Conservation (phyloP, 2,113 vertebrate genomes). For the Ploceus nigricollis region DNA sequence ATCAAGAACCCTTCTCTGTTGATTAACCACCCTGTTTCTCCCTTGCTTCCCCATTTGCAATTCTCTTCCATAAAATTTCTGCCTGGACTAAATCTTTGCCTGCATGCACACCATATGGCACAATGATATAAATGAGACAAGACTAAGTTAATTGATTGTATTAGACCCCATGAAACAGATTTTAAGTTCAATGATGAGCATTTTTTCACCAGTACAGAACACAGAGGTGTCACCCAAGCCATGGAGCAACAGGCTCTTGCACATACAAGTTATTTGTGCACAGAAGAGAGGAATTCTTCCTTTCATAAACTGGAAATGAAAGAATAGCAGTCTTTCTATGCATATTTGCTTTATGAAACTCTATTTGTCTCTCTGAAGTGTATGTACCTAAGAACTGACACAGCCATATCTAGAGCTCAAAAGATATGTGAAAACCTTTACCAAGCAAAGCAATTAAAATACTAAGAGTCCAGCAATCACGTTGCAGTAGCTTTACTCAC, state of each 20-base stretch:
- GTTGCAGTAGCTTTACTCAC: slow-evolving; percentile 21
- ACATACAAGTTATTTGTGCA: not conserved
- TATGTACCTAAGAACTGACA: not conserved
- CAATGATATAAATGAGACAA: not conserved
- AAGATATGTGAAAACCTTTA: slow-evolving; percentile 1
- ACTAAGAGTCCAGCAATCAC: not conserved
- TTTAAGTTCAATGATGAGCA: slow-evolving; percentile 58
- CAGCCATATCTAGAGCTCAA: not conserved
- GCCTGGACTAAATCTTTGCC: not conserved
- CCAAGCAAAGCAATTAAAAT: not conserved
- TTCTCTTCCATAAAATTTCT: not conserved
- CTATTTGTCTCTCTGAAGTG: not conserved
- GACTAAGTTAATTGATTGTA: slow-evolving; percentile 52
- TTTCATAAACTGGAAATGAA: not conserved
- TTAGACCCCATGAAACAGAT: slow-evolving; percentile 42
- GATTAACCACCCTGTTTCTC: not conserved
- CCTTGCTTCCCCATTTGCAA: not conserved
- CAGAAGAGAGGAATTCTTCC: not conserved
- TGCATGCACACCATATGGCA: slow-evolving; percentile 3
- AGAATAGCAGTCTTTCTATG: not conserved
- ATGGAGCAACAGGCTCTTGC: not conserved
- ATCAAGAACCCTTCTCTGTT: not conserved
- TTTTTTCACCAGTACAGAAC: slow-evolving; percentile 14
- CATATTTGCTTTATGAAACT: not conserved
- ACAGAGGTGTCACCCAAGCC: not conserved